Evolutionary conservation across 2,888 invertebrate species (phyloP), one percentile per base, ranked within the genome.

Genomic region (Euspilapteryx auroguttella): DNA sequence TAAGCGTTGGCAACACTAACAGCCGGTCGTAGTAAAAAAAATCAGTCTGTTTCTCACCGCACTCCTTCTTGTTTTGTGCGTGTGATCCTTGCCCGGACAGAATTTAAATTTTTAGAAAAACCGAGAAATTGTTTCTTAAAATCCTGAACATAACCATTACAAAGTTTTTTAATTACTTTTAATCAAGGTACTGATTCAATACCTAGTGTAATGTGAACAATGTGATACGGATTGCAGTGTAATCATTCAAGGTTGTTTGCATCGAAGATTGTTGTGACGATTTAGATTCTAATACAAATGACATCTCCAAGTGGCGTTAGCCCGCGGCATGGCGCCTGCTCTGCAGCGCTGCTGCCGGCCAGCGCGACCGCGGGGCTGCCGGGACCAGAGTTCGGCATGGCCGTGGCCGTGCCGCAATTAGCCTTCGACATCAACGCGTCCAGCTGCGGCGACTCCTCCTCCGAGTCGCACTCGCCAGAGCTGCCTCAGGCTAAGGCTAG

Each of bases 401-500:
- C 55, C 15, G 47, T 56, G 24, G 47, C 45, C 23, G 53, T 59
- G 31, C 53, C 59, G 30, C 41, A 42, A 28, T 38, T 37, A 23
- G 37, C 42, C 15, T 66, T 51, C 37, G 55, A 57, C 24, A 31
- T 52, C 32, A 56, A 48, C 31, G 34, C 44, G 24, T 38, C 46
- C 7, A 52, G 45, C 35, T 57, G 61, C 34, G 58, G 65, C n/a
- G 71, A 68, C 36, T 69, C 68, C n/a, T 68, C 69, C 8, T 66
- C 63, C 2, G 69, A 71, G 32, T 61, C 71, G 4, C 66, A 47
- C 29, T 69, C 71, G n/a, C 71, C 69, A 31, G 66, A 66, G 35
- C 41, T 59, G 39, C 52, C 58, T 10, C 41, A 55, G 21, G 52
- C 50, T 3, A 68, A 63, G 44, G 87, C 87, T 39, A 86, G 83